Conservation (phyloP, 2,797 vertebrate species). For the Betta splendens region DNA sequence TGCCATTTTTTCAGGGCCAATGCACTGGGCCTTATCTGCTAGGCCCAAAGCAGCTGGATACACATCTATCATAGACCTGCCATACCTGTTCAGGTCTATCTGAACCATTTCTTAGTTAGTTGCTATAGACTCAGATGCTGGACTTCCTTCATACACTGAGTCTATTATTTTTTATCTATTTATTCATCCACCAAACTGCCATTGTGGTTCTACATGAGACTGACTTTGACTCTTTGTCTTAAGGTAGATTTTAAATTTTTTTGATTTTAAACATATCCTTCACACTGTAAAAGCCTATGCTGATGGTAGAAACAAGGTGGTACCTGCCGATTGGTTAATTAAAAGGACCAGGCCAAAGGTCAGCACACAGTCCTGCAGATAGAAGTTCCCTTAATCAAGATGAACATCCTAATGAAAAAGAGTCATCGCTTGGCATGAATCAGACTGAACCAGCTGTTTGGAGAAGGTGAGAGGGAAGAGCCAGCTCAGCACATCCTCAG, state of each 20-base stretch:
- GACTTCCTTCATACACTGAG: too few species aligned
- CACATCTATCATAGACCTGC: too few species aligned
- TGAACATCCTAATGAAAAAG: constrained; percentile 59
- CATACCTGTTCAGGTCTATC: too few species aligned
- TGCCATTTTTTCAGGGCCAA: constrained; percentile 49
- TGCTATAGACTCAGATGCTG: too few species aligned
- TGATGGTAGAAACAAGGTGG: constrained; percentile 12
- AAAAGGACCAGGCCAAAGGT: too few species aligned
- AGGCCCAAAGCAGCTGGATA: constrained; percentile 25
- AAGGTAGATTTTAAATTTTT: constrained; percentile 18
- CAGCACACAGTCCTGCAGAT: constrained; percentile 38
- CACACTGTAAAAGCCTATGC: constrained; percentile 1
- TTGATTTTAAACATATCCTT: constrained; percentile 18
- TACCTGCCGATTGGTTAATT: too few species aligned
- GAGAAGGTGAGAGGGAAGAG: constrained; percentile 28
- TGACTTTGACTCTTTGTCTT: too few species aligned
- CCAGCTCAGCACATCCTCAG: constrained; percentile 40
- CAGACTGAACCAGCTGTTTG: constrained; percentile 39
- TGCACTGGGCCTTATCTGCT: constrained; percentile 52
- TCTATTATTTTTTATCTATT: too few species aligned
- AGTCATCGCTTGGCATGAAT: constrained; percentile 44
- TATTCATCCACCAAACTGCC: too few species aligned
- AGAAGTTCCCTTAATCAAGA: constrained; percentile 31
- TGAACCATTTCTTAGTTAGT: too few species aligned
- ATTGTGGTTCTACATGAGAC: too few species aligned